Evolutionary conservation across 2,888 invertebrate genomes (phyloP), one percentile per base, ranked within the genome.

Genomic region (Drosophila neonasuta): DNA sequence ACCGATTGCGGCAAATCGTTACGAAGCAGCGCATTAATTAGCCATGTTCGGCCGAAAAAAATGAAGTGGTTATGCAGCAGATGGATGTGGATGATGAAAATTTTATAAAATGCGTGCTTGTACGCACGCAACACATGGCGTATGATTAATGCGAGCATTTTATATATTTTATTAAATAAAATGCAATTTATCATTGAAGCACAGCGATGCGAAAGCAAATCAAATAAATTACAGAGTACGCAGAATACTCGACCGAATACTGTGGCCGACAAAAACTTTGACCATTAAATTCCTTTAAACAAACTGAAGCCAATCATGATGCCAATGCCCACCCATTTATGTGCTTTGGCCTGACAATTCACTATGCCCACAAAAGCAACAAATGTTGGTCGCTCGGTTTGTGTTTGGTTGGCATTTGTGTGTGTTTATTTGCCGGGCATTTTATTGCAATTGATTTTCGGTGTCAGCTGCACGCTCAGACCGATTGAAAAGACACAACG

Each of bases 371-470:
- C 39, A 41, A 41, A 49, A 24, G 44, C 49, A 30, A 51, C 45
- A 50, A 55, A 17, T 66, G 54, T 56, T 44, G 45, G 44, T 41
- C 36, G 32, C 9, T 39, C 48, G 60, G 49, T 41, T 11, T 51
- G 56, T 24, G 24, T 24, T 24, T 24, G 24, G 24, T 52, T 61
- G 61, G 49, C 56, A 61, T 72, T 79, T 24, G 24, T 24, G 24
- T 76, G 52, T 63, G 63, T 80, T 74, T 64, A 74, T 70, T 77
- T 74, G 69, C 55, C 48, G 59, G 45, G 56, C 55, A 77, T 86
- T 83, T 83, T 74, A 85, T 77, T 87, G 86, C 87, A 86, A 83
- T 85, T 83, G 82, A 83, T 87, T 83, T 87, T 85, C 55, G 80
- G 85, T 73, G 87, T 77, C 82, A 83, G 82, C 87, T 83, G 82